phyloP scores from a whole-genome alignment of 2,797 vertebrate genomes.

The Meriones psammophilus region DNA sequence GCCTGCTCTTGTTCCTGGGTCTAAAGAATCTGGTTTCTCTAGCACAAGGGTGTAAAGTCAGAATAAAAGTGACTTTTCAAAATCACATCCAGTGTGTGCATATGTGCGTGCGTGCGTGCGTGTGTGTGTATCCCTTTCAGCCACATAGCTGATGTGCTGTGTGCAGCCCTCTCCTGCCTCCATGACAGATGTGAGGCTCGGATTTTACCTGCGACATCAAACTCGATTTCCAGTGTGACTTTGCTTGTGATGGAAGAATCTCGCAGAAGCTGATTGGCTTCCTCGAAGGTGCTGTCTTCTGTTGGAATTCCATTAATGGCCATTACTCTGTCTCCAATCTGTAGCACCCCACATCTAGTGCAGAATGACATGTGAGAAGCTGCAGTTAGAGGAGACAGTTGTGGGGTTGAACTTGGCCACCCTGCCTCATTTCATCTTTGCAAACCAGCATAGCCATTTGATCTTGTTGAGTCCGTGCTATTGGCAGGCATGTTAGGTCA shows the following conservation, averaged over 20 bases:
- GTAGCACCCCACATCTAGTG: constrained; percentile 96
- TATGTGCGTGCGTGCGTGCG: background rate
- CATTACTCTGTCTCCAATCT: constrained; percentile 98
- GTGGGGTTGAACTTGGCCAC: constrained; percentile 44
- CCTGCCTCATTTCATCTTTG: constrained; percentile 26
- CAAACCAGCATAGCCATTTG: constrained; percentile 42
- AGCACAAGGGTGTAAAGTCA: background rate
- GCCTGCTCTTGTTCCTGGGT: background rate
- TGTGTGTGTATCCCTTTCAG: background rate
- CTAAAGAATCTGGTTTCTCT: constrained; percentile 57
- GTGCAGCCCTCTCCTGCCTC: constrained; percentile 62
- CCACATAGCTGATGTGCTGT: background rate
- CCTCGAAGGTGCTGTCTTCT: constrained; percentile 98
- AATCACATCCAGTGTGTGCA: background rate
- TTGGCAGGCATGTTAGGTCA: background rate
- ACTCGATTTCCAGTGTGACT: constrained; percentile 98
- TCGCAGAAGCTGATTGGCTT: constrained; percentile 98
- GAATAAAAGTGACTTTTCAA: constrained; percentile 55
- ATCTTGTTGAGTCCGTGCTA: background rate
- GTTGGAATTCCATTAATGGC: constrained; percentile 97
- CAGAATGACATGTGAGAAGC: constrained; percentile 74
- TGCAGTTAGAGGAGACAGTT: background rate
- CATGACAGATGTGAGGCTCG: constrained; percentile 56
- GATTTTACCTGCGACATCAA: constrained; percentile 96
- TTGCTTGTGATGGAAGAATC: constrained; percentile 97